Conservation (phyloP, 1,140 invertebrate species). For the Achroia grisella region DNA sequence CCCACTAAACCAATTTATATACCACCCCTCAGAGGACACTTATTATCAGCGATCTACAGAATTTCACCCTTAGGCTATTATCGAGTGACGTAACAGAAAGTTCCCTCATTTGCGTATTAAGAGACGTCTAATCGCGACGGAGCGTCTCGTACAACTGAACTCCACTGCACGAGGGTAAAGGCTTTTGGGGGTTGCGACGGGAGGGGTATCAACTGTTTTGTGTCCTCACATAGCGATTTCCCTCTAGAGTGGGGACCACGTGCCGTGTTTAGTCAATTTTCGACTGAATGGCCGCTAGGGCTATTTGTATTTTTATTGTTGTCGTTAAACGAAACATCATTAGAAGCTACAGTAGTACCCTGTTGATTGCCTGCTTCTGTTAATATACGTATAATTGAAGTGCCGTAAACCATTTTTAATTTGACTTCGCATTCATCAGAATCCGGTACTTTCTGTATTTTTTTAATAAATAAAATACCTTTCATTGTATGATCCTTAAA, state of each 20-base stretch:
- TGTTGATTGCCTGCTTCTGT: conserved; percentile 29
- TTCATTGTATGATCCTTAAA: too few species aligned
- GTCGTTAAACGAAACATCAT: conserved; percentile 43
- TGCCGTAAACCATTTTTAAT: conserved; percentile 6
- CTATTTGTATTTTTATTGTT: conserved; percentile 51
- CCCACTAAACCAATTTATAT: conserved; percentile 35
- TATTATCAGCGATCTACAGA: conserved; percentile 29
- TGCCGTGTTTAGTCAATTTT: conserved; percentile 57
- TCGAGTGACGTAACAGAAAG: conserved; percentile 58
- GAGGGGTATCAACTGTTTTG: conserved; percentile 56
- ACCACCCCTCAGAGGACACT: conserved; percentile 24
- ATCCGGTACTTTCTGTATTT: not conserved
- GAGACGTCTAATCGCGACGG: conserved; percentile 25
- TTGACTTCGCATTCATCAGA: conserved; percentile 3
- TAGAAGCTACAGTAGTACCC: conserved; percentile 27
- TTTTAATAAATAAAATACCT: too few species aligned
- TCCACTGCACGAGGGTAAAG: conserved; percentile 15
- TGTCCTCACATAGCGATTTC: conserved; percentile 45
- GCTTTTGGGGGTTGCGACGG: conserved; percentile 27
- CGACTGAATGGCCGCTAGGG: conserved; percentile 33
- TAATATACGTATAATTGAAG: conserved; percentile 25
- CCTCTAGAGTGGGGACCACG: conserved; percentile 46
- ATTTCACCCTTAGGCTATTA: conserved; percentile 24
- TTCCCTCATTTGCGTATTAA: conserved; percentile 10
- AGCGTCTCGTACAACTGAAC: conserved; percentile 42